A percentile compares a stretch with the other conserved stretches of the same genome.
Evolutionary conservation across 1,140 invertebrate genomes (phyloP).

Genomic region (fruit fly (Drosophila melanogaster)): Release_6_plus_ISO1_MT NT_033779.5:15145001-15145500

Average conservation of each 20-base stretch:
- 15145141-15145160: background rate
- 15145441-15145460: constrained; percentile 13
- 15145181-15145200: background rate
- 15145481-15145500: constrained; percentile 22
- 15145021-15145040: constrained; percentile 55
- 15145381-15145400: background rate
- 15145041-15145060: constrained; percentile 43
- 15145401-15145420: background rate
- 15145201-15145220: background rate
- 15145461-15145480: constrained; percentile 1
- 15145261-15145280: too few species aligned
- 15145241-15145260: too few species aligned
- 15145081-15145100: constrained; percentile 70
- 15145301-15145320: background rate
- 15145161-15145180: background rate
- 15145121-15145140: constrained; percentile 5
- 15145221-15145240: too few species aligned
- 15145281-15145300: background rate
- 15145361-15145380: background rate
- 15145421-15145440: constrained; percentile 13
- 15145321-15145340: background rate
- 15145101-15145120: background rate
- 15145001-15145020: constrained; percentile 61
- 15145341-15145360: background rate
- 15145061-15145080: constrained; percentile 42